Percentiles rank a stretch among this genome's conserved stretches.
phyloP scores from a whole-genome alignment of 2,888 invertebrate species.

The Panorpa germanica region DNA sequence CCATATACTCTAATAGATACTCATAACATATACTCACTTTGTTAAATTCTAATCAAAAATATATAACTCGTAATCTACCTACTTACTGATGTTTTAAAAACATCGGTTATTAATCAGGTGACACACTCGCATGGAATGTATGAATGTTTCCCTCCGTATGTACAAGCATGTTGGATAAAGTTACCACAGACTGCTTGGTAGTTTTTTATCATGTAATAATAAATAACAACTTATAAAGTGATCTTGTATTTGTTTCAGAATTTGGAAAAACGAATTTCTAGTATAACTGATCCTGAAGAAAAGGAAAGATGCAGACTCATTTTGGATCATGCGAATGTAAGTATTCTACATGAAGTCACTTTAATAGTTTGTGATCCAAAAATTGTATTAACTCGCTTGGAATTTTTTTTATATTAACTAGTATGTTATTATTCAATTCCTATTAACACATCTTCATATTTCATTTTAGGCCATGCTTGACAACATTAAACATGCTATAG shows the following conservation, averaged over 20 bases:
- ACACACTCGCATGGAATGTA: slow-evolving; percentile 2
- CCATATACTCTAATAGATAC: no score
- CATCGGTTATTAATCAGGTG: no score
- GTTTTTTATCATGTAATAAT: no score
- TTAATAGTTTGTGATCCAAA: no score
- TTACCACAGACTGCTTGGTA: no score
- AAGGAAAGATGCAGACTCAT: slow-evolving; percentile 48
- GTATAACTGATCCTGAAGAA: slow-evolving; percentile 39
- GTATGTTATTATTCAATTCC: neutral
- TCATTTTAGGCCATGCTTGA: slow-evolving; percentile 74
- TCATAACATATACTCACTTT: no score
- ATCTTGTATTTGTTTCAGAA: slow-evolving; percentile 39
- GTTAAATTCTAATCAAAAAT: no score
- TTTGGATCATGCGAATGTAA: slow-evolving; percentile 59
- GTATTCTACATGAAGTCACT: slow-evolving; percentile 19
- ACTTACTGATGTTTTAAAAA: no score
- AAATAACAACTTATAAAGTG: no score
- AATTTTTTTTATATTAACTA: slow-evolving; percentile 6
- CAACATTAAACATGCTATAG: slow-evolving; percentile 96
- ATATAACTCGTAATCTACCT: no score
- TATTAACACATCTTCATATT: slow-evolving; percentile 11
- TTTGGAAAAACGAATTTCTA: slow-evolving; percentile 43
- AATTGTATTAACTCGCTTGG: no score
- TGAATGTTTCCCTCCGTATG: slow-evolving; percentile 4
- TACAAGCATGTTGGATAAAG: no score